Evolutionary conservation across 1,140 invertebrate species (phyloP).

Genomic region (Pomacea maculata): DNA sequence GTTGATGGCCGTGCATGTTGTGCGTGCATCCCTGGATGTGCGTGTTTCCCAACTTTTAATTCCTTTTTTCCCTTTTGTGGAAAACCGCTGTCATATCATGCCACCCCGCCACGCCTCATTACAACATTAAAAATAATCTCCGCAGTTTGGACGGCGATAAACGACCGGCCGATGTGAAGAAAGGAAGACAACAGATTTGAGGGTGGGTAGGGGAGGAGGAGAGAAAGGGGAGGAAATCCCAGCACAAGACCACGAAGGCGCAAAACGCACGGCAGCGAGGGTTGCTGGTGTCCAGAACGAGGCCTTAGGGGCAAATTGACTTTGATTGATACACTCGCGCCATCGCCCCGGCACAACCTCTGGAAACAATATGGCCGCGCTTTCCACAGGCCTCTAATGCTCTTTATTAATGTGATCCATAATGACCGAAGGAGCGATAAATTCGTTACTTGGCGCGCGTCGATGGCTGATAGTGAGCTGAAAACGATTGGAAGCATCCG

Average conservation of each 20-base stretch:
- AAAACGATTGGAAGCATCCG: conserved; percentile 15
- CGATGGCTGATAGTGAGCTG: conserved; percentile 5
- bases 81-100: background rate
- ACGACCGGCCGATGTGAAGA: background rate
- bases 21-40: background rate
- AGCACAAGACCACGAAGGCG: background rate
- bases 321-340: conserved; percentile 10
- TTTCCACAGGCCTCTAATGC: conserved; percentile 1
- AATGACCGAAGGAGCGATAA: conserved; percentile 6
- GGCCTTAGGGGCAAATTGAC: conserved; percentile 7
- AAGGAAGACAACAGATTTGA: background rate
- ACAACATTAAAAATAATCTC: no score
- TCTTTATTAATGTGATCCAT: conserved; percentile 8
- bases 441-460: conserved; percentile 3
- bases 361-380: conserved; percentile 7
- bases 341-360: background rate
- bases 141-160: no score
- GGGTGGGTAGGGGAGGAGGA: background rate
- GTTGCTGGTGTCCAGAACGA: background rate
- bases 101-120: no score
- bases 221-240: background rate
- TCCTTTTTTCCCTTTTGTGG: background rate
- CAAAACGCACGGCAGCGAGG: background rate
- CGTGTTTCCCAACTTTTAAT: conserved; percentile 4
- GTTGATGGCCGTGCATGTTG: background rate